A percentile compares a stretch with the other conserved stretches of the same genome.
These are phyloP conservation scores for Anthophora plumipes DNA, from an alignment of 2,888 invertebrate species.

Conservation along the genomic window DNA sequence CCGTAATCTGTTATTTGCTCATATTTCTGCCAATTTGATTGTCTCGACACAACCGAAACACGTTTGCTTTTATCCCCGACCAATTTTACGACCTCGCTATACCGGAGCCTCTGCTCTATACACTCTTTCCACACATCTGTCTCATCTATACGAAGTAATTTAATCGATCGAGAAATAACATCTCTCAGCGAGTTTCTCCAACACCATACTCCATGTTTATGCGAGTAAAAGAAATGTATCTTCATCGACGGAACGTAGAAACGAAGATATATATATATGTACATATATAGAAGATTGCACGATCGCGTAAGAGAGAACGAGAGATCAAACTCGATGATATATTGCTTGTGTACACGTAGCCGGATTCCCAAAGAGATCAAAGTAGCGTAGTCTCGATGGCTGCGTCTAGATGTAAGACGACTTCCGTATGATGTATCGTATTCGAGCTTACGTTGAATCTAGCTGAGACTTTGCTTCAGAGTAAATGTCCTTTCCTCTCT, in stretches of 20 bases:
- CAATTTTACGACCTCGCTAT: not conserved
- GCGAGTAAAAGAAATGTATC: constrained; percentile 15
- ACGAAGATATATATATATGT: constrained; percentile 2
- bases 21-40: no score
- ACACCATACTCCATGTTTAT: not conserved
- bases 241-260: not conserved
- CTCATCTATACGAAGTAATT: not conserved
- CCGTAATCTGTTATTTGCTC: no score
- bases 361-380: constrained; percentile 16
- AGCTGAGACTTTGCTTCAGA: constrained; percentile 2
- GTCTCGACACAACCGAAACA: no score
- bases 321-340: constrained; percentile 23
- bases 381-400: constrained; percentile 7
- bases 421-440: constrained; percentile 7
- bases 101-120: not conserved
- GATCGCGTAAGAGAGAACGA: no score
- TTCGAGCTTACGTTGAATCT: constrained; percentile 6
- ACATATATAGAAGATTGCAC: no score
- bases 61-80: no score
- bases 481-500: not conserved
- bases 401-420: not conserved
- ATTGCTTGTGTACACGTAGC: constrained; percentile 29
- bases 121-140: not conserved
- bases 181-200: no score
- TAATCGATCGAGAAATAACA: constrained; percentile 3